Evolutionary conservation across 2,113 vertebrate genomes (phyloP), one percentile per base, ranked within the genome.

Genomic region (Dicaeum eximium): DNA sequence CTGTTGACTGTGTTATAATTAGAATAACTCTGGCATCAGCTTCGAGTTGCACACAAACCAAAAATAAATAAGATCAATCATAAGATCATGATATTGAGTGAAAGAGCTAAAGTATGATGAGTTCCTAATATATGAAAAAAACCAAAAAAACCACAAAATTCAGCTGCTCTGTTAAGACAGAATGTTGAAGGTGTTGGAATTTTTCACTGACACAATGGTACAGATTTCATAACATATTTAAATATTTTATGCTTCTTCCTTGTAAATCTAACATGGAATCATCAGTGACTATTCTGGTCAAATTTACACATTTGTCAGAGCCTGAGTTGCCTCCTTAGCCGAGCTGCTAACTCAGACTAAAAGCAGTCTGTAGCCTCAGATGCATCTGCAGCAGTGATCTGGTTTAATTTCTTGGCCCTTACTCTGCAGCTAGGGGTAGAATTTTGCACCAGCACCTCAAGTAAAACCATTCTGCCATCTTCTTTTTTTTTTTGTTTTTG

Each of bases 1-100:
- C 74, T 90, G 81, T 94, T 94, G 81, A 82, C 87, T 82, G 73
- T 87, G 86, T 92, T 95, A 90, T 90, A 93, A 95, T 95, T 94
- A 95, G 84, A 95, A 84, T 88, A 86, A 73, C 56, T 91, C 73
- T 94, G 81, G 40, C 87, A 92, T 82, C 85, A 73, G 51, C 79
- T 82, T 90, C 53, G 61, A 92, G 24, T 70, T 92, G 71, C 90
- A 77, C 35, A 27, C 50, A 90, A 86, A 90, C 95, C 78, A 80
- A 90, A 95, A 95, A 95, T 94, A 96, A 94, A 56, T 85, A 82
- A 80, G 79, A 97, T 95, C 86, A 92, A 74, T 96, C 91, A 44
- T 86, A 87, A 90, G 74, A 94, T 93, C 92, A 90, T 71, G 51
- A 35, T 88, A 82, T 69, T 82, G 78, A 92, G 88, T 90, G 71